Conservation (phyloP, 2,888 invertebrate species). For the Agonopterix arenella region DNA sequence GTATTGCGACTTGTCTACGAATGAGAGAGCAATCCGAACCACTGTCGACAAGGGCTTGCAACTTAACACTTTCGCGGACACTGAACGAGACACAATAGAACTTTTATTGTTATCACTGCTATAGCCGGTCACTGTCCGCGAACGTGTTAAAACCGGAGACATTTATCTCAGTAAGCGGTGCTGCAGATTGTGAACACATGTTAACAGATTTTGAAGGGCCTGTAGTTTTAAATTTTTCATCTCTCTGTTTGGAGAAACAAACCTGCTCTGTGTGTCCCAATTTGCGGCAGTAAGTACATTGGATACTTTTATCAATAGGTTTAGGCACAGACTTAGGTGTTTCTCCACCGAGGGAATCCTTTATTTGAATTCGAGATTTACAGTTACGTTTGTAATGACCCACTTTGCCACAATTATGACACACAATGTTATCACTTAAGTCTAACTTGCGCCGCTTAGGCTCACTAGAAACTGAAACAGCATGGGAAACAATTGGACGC, state of each 20-base stretch:
- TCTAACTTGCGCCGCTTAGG: too few species aligned
- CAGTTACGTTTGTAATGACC: not conserved
- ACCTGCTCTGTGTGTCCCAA: conserved; percentile 2
- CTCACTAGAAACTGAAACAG: too few species aligned
- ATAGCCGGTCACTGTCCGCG: too few species aligned
- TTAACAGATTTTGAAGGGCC: conserved; percentile 3
- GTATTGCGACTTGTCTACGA: not conserved
- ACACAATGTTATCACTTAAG: too few species aligned
- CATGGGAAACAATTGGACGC: too few species aligned
- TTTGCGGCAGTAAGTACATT: conserved; percentile 1
- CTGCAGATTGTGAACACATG: not conserved
- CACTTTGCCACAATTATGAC: conserved; percentile 2
- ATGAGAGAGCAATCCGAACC: conserved; percentile 5
- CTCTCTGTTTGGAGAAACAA: conserved; percentile 1
- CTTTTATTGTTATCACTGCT: too few species aligned
- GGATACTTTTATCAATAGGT: not conserved
- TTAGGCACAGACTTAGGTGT: not conserved
- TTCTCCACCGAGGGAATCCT: not conserved
- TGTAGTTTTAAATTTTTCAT: too few species aligned
- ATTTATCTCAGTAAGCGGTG: not conserved
- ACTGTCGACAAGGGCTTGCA: conserved; percentile 1
- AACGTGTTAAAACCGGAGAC: not conserved
- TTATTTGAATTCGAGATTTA: not conserved
- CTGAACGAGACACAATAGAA: too few species aligned
- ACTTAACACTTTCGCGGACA: too few species aligned